These are phyloP conservation scores for Corythoichthys intestinalis DNA, from an alignment of 2,113 vertebrate genomes.

Conservation along the genomic window DNA sequence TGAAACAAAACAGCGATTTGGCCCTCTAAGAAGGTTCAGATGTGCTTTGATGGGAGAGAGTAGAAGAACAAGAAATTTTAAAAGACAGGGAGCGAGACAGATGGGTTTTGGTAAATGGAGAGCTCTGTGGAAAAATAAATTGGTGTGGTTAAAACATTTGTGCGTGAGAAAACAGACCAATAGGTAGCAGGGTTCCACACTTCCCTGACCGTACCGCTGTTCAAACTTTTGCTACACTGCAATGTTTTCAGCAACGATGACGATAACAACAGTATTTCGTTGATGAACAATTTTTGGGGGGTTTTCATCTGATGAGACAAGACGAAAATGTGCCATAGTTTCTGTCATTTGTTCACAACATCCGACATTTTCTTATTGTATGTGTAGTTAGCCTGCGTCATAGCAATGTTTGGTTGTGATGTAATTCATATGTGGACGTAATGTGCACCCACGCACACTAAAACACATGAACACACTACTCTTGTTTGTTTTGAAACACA, in stretches of 20 bases:
- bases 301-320: too few species aligned
- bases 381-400: too few species aligned
- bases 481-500: too few species aligned
- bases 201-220: conserved; percentile 6
- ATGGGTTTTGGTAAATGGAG: conserved; percentile 39
- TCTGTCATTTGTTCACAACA: too few species aligned
- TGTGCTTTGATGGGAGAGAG: conserved; percentile 66
- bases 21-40: conserved; percentile 71
- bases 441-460: too few species aligned
- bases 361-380: too few species aligned
- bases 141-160: conserved; percentile 41
- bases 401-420: too few species aligned
- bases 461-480: too few species aligned
- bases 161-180: conserved; percentile 30
- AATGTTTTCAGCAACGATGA: not conserved
- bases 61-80: conserved; percentile 65
- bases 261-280: too few species aligned
- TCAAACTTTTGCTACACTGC: not conserved
- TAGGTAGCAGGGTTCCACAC: conserved; percentile 9
- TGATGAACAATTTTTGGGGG: too few species aligned
- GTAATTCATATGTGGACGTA: too few species aligned
- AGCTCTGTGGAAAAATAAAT: conserved; percentile 27
- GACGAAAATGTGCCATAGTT: too few species aligned
- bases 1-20: conserved; percentile 73
- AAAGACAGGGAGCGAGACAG: conserved; percentile 26